These are phyloP conservation scores for Drosophila fuyamai DNA, from an alignment of 1,140 invertebrate genomes.

Conservation along the genomic window DNA sequence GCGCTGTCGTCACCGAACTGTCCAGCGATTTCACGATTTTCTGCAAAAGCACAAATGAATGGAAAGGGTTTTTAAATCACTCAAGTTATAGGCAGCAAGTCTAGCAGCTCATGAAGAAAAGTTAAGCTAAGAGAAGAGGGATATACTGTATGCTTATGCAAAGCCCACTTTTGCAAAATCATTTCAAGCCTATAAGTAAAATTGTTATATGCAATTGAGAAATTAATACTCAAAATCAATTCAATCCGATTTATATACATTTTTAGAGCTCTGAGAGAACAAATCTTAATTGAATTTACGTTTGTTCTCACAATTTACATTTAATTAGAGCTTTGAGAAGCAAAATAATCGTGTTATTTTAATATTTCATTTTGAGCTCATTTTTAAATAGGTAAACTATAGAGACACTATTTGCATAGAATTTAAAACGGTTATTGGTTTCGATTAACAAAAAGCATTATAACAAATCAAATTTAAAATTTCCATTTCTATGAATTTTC, in stretches of 20 bases:
- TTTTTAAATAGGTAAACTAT: too few species aligned
- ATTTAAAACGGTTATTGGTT: too few species aligned
- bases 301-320: too few species aligned
- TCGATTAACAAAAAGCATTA: too few species aligned
- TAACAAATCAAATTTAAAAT: too few species aligned
- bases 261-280: too few species aligned
- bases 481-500: too few species aligned
- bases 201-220: not conserved
- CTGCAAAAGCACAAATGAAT: conserved; percentile 55
- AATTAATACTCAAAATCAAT: not conserved
- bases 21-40: conserved; percentile 83
- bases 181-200: not conserved
- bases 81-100: conserved; percentile 1
- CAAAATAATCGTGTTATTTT: too few species aligned
- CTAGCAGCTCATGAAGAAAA: conserved; percentile 13
- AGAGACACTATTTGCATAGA: too few species aligned
- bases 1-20: conserved; percentile 48
- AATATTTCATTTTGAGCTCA: too few species aligned
- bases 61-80: conserved; percentile 1
- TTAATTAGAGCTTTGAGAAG: too few species aligned
- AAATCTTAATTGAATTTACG: too few species aligned
- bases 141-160: not conserved
- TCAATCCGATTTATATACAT: not conserved
- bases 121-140: conserved; percentile 1
- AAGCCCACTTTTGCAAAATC: conserved; percentile 22